Evolutionary conservation across 2,888 invertebrate species (phyloP).

Genomic region (Drosophila borealis): DNA sequence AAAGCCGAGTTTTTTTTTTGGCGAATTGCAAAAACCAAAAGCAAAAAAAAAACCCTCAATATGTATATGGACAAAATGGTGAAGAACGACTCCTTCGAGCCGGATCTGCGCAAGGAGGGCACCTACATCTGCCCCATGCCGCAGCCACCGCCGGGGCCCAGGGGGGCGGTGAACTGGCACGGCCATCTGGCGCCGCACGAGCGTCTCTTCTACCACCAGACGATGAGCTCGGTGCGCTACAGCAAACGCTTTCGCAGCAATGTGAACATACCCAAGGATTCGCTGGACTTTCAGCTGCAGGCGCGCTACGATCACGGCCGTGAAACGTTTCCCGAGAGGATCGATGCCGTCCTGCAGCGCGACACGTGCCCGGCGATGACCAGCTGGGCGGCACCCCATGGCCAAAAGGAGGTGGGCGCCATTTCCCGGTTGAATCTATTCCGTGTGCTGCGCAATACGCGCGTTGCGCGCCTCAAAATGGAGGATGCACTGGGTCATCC

Average conservation of each 20-base stretch:
- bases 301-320: slow-evolving; percentile 89
- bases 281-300: slow-evolving; percentile 89
- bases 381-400: slow-evolving; percentile 59
- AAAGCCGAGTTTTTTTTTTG: background rate
- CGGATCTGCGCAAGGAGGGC: slow-evolving; percentile 85
- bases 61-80: slow-evolving; percentile 58
- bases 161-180: slow-evolving; percentile 81
- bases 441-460: slow-evolving; percentile 89
- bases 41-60: background rate
- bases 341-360: slow-evolving; percentile 88
- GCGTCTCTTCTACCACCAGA: slow-evolving; percentile 86
- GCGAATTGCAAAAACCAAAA: background rate
- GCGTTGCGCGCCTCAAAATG: slow-evolving; percentile 80
- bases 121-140: slow-evolving; percentile 83
- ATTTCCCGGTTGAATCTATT: slow-evolving; percentile 84
- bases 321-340: slow-evolving; percentile 88
- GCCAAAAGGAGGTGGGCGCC: slow-evolving; percentile 57
- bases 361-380: slow-evolving; percentile 86
- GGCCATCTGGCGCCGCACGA: slow-evolving; percentile 83
- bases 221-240: slow-evolving; percentile 86
- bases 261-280: slow-evolving; percentile 87
- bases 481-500: slow-evolving; percentile 85
- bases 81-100: slow-evolving; percentile 82
- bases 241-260: slow-evolving; percentile 84
- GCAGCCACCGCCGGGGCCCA: slow-evolving; percentile 67